These are phyloP conservation scores for Adoxophyes honmai DNA, from an alignment of 1,140 invertebrate species.

Conservation along the genomic window DNA sequence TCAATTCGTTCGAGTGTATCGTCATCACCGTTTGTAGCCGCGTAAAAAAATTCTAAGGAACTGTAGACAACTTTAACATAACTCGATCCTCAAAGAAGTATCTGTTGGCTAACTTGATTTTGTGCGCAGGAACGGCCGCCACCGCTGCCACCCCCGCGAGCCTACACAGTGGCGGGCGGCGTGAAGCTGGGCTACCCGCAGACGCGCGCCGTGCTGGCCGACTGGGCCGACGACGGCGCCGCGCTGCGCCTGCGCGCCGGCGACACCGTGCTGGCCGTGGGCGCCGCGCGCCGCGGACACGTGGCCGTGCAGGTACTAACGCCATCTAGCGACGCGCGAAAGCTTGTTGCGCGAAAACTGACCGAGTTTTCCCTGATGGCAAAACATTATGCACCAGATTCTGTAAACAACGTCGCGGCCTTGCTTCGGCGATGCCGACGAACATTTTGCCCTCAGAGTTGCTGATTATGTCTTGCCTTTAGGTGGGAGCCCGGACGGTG, in stretches of 20 bases:
- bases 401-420: no score
- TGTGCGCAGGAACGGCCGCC: constrained; percentile 88
- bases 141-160: constrained; percentile 91
- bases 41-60: no score
- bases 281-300: constrained; percentile 57
- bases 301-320: constrained; percentile 45
- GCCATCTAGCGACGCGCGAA: neutral
- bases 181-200: constrained; percentile 96
- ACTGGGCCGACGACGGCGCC: constrained; percentile 82
- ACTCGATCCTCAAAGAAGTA: no score
- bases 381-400: no score
- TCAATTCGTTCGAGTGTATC: no score
- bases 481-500: constrained; percentile 44
- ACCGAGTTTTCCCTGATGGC: no score
- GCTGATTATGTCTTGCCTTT: no score
- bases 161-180: constrained; percentile 93
- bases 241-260: constrained; percentile 70
- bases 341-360: no score
- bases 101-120: constrained; percentile 16
- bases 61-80: no score
- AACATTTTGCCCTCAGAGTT: no score
- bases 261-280: constrained; percentile 58
- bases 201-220: constrained; percentile 92
- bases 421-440: no score
- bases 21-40: no score